A percentile compares a stretch with the other conserved stretches of the same genome.
Conservation (phyloP, 2,888 invertebrate genomes). For the Oscheius sp. region DNA sequence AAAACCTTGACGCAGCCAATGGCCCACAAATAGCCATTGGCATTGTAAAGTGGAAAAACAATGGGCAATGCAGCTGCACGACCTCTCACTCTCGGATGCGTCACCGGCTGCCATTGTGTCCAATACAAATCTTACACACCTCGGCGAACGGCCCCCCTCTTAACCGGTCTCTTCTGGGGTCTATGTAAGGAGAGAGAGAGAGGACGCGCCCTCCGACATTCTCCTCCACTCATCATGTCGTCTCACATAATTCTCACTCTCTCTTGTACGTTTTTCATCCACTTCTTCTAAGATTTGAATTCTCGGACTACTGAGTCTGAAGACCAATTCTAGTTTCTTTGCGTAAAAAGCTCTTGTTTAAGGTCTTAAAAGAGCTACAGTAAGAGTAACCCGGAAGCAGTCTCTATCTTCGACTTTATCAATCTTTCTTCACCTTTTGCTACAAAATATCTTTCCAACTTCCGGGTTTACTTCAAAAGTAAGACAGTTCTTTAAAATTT, state of each 20-base stretch:
- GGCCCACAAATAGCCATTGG: neutral
- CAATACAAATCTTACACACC: neutral
- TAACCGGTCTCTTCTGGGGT: slow-evolving; percentile 8
- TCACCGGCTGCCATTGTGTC: slow-evolving; percentile 18
- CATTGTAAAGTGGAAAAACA: neutral
- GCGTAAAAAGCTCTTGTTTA: too few species aligned
- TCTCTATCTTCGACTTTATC: neutral
- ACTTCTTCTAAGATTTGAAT: too few species aligned
- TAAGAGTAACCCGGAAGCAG: too few species aligned
- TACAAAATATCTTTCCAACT: neutral
- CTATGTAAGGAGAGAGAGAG: slow-evolving; percentile 10
- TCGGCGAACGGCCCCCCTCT: slow-evolving; percentile 7
- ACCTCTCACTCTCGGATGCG: slow-evolving; percentile 14
- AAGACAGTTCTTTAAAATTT: too few species aligned
- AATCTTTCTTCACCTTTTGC: neutral
- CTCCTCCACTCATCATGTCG: slow-evolving; percentile 6
- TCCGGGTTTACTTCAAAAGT: too few species aligned
- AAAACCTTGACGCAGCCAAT: too few species aligned
- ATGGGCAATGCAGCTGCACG: slow-evolving; percentile 9
- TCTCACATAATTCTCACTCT: neutral
- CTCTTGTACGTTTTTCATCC: neutral
- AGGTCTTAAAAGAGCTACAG: too few species aligned
- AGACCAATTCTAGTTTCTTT: too few species aligned
- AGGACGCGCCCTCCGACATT: slow-evolving; percentile 3
- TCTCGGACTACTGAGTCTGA: too few species aligned